Evolutionary conservation across 2,888 invertebrate species (phyloP).

Genomic region (Idaea straminata): DNA sequence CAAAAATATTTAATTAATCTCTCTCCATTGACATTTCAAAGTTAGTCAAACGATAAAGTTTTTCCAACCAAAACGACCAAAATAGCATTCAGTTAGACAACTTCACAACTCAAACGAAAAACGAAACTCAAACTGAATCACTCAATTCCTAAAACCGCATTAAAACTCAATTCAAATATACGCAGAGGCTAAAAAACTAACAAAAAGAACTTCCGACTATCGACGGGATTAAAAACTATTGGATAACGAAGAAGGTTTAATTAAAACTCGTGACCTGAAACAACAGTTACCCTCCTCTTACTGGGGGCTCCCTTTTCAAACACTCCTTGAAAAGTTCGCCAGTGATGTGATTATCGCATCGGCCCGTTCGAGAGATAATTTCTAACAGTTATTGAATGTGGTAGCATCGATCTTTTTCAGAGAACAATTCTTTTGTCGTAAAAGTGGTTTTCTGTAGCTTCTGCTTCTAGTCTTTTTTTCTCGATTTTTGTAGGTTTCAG

Average conservation of each 20-base stretch:
- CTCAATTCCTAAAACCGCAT: constrained; percentile 9
- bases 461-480: too few species aligned
- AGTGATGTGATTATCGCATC: not conserved
- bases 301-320: not conserved
- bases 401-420: too few species aligned
- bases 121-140: constrained; percentile 11
- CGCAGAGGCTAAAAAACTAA: constrained; percentile 13
- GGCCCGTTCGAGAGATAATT: not conserved
- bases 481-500: too few species aligned
- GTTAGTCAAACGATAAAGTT: not conserved
- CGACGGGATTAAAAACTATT: constrained; percentile 51
- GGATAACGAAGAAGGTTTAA: constrained; percentile 46
- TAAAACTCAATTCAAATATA: constrained; percentile 16
- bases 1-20: not conserved
- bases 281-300: constrained; percentile 16
- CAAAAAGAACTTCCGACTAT: constrained; percentile 24
- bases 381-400: not conserved
- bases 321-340: not conserved
- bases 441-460: too few species aligned
- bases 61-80: not conserved
- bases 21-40: not conserved
- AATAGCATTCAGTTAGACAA: not conserved
- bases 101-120: not conserved
- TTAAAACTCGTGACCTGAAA: constrained; percentile 41
- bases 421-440: too few species aligned